Evolutionary conservation across 2,113 vertebrate species (phyloP), one percentile per base, ranked within the genome.

Genomic region (Dascyllus trimaculatus): DNA sequence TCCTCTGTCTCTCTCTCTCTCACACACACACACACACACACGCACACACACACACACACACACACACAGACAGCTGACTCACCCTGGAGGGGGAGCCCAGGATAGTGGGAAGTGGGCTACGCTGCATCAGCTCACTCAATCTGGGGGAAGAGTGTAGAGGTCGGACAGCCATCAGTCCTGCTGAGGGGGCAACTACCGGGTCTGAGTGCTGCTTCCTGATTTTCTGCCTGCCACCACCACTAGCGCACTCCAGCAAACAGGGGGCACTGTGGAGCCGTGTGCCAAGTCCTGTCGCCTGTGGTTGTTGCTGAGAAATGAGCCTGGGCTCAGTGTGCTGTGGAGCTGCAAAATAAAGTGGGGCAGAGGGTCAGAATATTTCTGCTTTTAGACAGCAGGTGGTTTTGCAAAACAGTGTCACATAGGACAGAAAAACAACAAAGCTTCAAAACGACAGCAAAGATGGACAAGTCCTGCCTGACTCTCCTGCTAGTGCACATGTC

Each of bases 201-300:
- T 99, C 98, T 0, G 97, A 98, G 58, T 96, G 94, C 85, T 98
- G 97, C 89, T 99, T 99, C 71, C 95, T 96, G 85, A 99, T 95
- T 88, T 97, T 98, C 72, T 98, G 97, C 71, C 95, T 93, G 83
- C 93, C 93, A 11, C 95, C 94, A 6, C 94, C 94, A 49, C 94
- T 93, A 57, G 95, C 78, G 46, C 88, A 93, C 85, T 99, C 98
- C 0, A 96, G 93, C 82, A 99, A 93, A 88, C 97, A 98, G 92
- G 98, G 98, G 85, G 98, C 98, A 0, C 98, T 99, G 95, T 99
- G 97, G 61, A 99, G 96, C 65, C 97, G 96, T 17, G 95, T 95
- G 64, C 97, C 97, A 84, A 99, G 95, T 11, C 97, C 96, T 0
- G 77, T 19, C 7, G 43, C 22, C 29, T 81, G 90, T 17, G 91